Evolutionary conservation across 2,797 vertebrate species (phyloP), one percentile per base, ranked within the genome.

Genomic region (Anableps anableps): DNA sequence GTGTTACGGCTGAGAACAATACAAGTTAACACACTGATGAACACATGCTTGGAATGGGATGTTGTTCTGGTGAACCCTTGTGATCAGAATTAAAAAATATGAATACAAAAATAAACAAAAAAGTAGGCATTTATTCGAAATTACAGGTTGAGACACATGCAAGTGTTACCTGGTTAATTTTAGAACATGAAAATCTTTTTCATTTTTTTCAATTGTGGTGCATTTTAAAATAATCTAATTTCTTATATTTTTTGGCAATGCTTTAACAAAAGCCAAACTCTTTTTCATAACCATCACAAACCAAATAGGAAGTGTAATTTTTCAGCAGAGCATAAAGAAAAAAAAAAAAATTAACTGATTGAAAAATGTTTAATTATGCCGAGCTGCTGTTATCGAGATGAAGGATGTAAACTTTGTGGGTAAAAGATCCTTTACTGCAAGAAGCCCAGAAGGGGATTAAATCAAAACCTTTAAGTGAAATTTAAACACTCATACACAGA

Each of bases 41-140:
- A 81, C 80, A 88, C 90, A 94, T 94, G 93, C 92, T 87, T 90
- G 94, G 91, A 94, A 94, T 93, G 91, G 80, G 83, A 70, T 76
- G 58, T 74, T 73, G 53, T 68, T 78, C 19, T 68, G 64, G 66
- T 83, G 82, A 86, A 85, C 83, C 38, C 71, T 47, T 58, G 71
- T 80, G 70, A 85, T 85, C 66, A 58, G 82, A 78, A 79, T 80
- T 82, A 4, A 75, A 45, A 75, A 89, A 85, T 34, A 80, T 58
- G 11, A 66, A 75, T 79, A 21, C 71, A 77, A 80, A 2, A 75
- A 82, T 10, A 53, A 2, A 53, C 0, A 23, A 6, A 62, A 34
- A 19, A 83, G 81, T 68, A 75, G 64, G 76, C 58, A 60, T 34
- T 26, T 47, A 85, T 79, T 74, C 79, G 72, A 75, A 83, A 66